phyloP scores from a whole-genome alignment of 1,140 invertebrate genomes.

The Drosophila takahashii region DNA sequence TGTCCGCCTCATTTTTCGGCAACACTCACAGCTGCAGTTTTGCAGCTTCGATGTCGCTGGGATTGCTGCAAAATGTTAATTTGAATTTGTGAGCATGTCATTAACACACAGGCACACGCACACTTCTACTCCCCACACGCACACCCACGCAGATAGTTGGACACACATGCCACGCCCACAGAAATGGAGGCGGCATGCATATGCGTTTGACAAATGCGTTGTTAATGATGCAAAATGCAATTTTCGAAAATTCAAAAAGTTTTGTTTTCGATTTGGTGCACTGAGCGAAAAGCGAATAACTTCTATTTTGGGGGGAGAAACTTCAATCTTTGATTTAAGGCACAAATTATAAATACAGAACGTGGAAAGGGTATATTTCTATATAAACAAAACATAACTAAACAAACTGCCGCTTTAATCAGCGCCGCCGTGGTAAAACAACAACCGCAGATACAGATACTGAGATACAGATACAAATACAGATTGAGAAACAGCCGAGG shows the following conservation, averaged over 20 bases:
- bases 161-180: slow-evolving; percentile 39
- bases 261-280: slow-evolving; percentile 63
- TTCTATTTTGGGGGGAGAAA: not conserved
- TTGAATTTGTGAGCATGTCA: slow-evolving; percentile 83
- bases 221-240: slow-evolving; percentile 83
- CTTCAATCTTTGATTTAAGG: slow-evolving; percentile 34
- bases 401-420: slow-evolving; percentile 78
- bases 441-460: slow-evolving; percentile 23
- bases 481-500: slow-evolving; percentile 38
- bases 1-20: slow-evolving; percentile 54
- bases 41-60: slow-evolving; percentile 58
- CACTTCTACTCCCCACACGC: slow-evolving; percentile 27
- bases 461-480: slow-evolving; percentile 24
- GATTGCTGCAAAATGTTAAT: slow-evolving; percentile 81
- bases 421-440: slow-evolving; percentile 64
- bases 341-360: slow-evolving; percentile 28
- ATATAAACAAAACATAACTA: slow-evolving; percentile 63
- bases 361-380: slow-evolving; percentile 42
- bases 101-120: slow-evolving; percentile 72
- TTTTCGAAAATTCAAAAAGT: slow-evolving; percentile 75
- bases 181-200: slow-evolving; percentile 54
- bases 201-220: slow-evolving; percentile 81
- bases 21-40: slow-evolving; percentile 44
- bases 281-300: slow-evolving; percentile 12
- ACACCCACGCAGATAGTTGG: slow-evolving; percentile 30